Evolutionary conservation across 2,888 invertebrate species (phyloP), one percentile per base, ranked within the genome.

Genomic region (Cosmopolites sordidus): DNA sequence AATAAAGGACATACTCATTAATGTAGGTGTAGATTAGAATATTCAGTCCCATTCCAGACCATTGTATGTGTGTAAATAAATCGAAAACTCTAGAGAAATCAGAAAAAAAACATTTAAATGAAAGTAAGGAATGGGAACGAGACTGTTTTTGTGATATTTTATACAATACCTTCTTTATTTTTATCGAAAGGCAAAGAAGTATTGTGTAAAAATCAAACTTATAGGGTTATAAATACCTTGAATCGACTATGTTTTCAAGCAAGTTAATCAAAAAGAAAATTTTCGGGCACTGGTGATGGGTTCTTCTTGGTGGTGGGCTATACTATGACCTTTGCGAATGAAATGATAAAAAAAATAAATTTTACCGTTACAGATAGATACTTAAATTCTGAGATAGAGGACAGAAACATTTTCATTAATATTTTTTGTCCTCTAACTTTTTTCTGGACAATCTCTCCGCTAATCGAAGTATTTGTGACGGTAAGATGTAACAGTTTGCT

Each of bases 211-310:
- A 33, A 33, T 33, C 33, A 33, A 33, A 33, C 11, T 4, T 33
- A 33, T 33, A 12, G 33, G 33, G 33, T 33, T 12, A 33, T 12
- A 33, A 33, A 12, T 3, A 12, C 33, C 33, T 33, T 33, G 11
- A 33, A 33, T 12, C 33, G 3, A 22, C 22, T 22, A 22, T 4
- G 11, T 37, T 37, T 12, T 37, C 14, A 37, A 12, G 40, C 17
- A 40, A 16, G 16, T 16, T 12, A 16, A 12, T 40, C 2, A 40
- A 40, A 44, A 16, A n/a, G 2, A 50, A n/a, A n/a, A 4, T 38
- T 38, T 55, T 56, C 45, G 56, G 56, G 56, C 56, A 56, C 56
- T 18, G 56, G 56, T 56, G 56, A 16, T 38, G 56, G 55, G 29
- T 47, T 50, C 50, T 48, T 45, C 9, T 45, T 41, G 56, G 56